Base-by-base conservation (phyloP, 2,113 vertebrate species). In the Miniopterus natalensis region DNA sequence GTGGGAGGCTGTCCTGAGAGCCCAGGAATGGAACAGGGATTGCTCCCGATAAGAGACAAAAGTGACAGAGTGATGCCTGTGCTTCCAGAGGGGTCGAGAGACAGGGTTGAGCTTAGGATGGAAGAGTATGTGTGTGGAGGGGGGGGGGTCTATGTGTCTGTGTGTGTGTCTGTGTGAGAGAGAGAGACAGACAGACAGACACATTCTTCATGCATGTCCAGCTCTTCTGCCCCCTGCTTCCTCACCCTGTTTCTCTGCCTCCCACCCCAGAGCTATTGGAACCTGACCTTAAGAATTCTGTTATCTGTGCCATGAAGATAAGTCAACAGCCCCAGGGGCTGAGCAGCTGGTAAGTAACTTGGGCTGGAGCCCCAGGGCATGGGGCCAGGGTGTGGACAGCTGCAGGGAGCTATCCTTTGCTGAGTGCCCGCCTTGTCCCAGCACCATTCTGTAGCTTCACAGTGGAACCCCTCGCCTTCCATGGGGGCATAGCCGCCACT, bases 291-390 rank as follows among this genome's bases (percentile, higher is more conserved):
- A 97, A 94, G 9, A 95, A 97, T 21, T 78, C 92, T 31, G 66
- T 98, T 59, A 42, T 96, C 49, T 98, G 97, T 77, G 96, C 94
- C 92, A 98, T 98, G 98, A 95, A 96, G 88, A 97, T 98, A 73
- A 51, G 2, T 25, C 97, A 97, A 78, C 42, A 95, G 77, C 89
- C 97, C 42, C 55, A 57, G 51, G 97, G 97, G 7, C 70, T 98
- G 78, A 91, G 84, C 14, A 83, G 25, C 20, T 98, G 97, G 98
- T 98, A 86, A 97, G 97, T 93, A 12, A 36, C 25, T 31, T 36
- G 55, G 57, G 51, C 14, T 75, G 40, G 23, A 74, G 5, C 18
- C 40, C 17, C 2, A n/a, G 27, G 45, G 15, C 23, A 36, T 27
- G 13, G 68, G 53, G 15, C 18, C 6, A 42, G 55, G 51, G 36